Base-by-base conservation (phyloP, 2,113 vertebrate genomes). In the Datnioides undecimradiatus region DNA sequence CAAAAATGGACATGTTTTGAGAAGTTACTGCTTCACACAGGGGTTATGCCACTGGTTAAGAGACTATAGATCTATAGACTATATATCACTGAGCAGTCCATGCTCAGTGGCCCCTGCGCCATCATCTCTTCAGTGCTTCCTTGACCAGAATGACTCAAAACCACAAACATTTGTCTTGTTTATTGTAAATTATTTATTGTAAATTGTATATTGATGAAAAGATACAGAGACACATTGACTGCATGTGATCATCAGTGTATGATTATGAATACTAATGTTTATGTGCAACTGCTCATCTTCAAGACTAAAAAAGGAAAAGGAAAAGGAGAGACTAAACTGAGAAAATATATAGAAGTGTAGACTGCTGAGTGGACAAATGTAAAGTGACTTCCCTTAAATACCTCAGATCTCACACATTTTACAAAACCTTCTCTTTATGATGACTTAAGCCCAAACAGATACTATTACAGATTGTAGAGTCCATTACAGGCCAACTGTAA, bases 41-140 rank as follows among this genome's bases (percentile, higher is more conserved):
- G 59, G 48, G 34, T 23, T 14, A 13, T 43, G 33, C 0, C 72
- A 69, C 82, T 82, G 75, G 16, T 88, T 87, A 43, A 65, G 21
- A 67, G 31, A n/a, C 9, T 40, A 29, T 51, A 60, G 38, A 73
- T 31, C 8, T n/a, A n/a, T n/a, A n/a, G n/a, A n/a, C n/a, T n/a
- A n/a, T n/a, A n/a, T n/a, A 1, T 16, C 1, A 5, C 62, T 36
- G 70, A 72, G 27, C 49, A 45, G 63, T 64, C 16, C 58, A 21
- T 8, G 40, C 23, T n/a, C n/a, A n/a, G n/a, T n/a, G n/a, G n/a
- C 29, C 29, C 38, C 23, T n/a, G 38, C 12, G 25, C 14, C 14
- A 38, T 14, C 4, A 0, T 33, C 21, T 41, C 10, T 17, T 10
- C 36, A 17, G 17, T 43, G 52, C 34, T 57, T 65, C 51, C 16